Conservation (phyloP, 2,888 invertebrate genomes). For the Heliconius hortense region DNA sequence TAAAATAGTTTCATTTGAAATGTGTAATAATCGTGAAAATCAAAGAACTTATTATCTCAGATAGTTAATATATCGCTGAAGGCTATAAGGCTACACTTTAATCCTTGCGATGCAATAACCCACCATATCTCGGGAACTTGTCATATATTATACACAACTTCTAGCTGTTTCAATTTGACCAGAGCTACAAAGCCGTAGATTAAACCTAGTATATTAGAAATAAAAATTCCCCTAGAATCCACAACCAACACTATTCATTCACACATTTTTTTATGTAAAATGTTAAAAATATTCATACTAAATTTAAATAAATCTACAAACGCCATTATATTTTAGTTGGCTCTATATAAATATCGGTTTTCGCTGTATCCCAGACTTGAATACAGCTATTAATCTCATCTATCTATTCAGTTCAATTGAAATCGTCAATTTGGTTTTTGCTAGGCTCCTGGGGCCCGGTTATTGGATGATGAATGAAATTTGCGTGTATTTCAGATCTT, state of each 20-base stretch:
- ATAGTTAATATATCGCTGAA: too few relatives aligned
- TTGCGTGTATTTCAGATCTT: slow-evolving; percentile 10
- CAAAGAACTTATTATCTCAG: too few relatives aligned
- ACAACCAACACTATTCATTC: neutral
- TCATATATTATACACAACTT: too few relatives aligned
- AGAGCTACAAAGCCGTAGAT: too few relatives aligned
- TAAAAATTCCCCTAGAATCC: neutral
- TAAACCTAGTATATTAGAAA: too few relatives aligned
- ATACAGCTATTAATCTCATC: slow-evolving; percentile 35
- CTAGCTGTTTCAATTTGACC: too few relatives aligned
- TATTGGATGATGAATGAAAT: slow-evolving; percentile 28
- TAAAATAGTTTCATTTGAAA: too few relatives aligned
- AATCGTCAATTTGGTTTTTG: slow-evolving; percentile 29
- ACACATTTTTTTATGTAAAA: neutral
- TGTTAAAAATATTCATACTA: neutral
- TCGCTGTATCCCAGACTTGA: slow-evolving; percentile 28
- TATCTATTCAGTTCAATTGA: slow-evolving; percentile 34
- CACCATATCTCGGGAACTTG: too few relatives aligned
- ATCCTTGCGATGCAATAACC: too few relatives aligned
- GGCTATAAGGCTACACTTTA: too few relatives aligned
- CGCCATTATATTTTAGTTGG: slow-evolving; percentile 11
- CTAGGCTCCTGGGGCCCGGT: slow-evolving; percentile 11
- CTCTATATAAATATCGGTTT: slow-evolving; percentile 20
- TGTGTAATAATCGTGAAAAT: too few relatives aligned
- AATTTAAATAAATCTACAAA: slow-evolving; percentile 2